Evolutionary conservation across 1,140 invertebrate genomes (phyloP), one percentile per base, ranked within the genome.

Genomic region (Ceratina calcarata): DNA sequence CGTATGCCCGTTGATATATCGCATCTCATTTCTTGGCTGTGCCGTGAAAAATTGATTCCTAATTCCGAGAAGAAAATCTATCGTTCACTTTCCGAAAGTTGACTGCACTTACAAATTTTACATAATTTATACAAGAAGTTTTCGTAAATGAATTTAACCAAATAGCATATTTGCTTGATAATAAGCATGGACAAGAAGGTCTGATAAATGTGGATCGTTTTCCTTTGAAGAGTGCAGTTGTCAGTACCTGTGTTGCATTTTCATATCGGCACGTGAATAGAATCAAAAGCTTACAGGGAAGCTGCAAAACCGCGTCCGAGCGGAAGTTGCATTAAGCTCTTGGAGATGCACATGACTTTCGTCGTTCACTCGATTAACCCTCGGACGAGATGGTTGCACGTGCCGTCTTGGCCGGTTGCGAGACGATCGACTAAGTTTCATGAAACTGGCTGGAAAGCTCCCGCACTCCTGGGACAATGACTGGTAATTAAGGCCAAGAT

Each of bases 401-500:
- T 85, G 72, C 82, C 62, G 51, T 51, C 55, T 67, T 81, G 16
- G 55, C 55, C 3, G 37, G 6, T 45, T 10, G 73, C 45, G 32
- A 82, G 71, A 64, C 80, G 80, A 85, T 82, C 80, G 67, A 65
- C 32, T 69, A 85, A 82, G 73, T 85, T 86, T 74, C 77, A 60
- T 20, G 82, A 76, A 70, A 76, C 51, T 15, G 69, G 61, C 27
- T 61, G 16, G 37, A 61, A 37, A 60, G 8, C 27, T 32, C 18
- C 4, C 6, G 10, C 37, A 45, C 37, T 45, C 18, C 18, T 16
- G 49, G 45, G 65, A 86, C 85, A 86, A 86, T 81, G 77, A 86
- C 68, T 83, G 64, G 84, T 81, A 83, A 86, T 86, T 86, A 72
- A 83, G 69, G 58, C 10, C 45, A 49, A 78, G 84, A 83, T 85